These are phyloP conservation scores for Gambusia yucatana DNA, from an alignment of 2,797 vertebrate species.

Conservation along the genomic window DNA sequence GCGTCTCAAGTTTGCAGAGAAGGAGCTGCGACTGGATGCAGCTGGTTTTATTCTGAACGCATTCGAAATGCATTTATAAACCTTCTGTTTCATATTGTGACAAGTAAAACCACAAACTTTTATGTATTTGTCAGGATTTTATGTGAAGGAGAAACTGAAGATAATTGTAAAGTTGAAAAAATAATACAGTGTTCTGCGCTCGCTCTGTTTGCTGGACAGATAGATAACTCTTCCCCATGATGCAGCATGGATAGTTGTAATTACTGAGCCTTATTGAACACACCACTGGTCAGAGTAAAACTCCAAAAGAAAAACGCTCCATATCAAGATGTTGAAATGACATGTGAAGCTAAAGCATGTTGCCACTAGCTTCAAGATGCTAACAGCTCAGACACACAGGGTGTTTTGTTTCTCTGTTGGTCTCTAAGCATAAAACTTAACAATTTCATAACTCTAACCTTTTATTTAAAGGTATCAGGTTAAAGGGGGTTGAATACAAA, in stretches of 20 bases:
- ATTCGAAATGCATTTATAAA: not conserved
- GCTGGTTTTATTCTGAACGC: constrained; percentile 62
- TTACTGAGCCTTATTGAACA: not conserved
- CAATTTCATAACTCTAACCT: not conserved
- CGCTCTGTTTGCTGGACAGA: not conserved
- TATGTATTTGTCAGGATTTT: not conserved
- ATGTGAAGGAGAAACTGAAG: not conserved
- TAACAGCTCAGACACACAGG: not conserved
- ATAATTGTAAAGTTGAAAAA: not conserved
- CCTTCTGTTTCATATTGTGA: not conserved
- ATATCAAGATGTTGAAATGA: not conserved
- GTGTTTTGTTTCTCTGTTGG: not conserved
- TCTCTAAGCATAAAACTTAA: not conserved
- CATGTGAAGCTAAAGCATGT: not conserved
- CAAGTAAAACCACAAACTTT: not conserved
- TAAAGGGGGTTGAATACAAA: not conserved
- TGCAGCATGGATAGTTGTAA: not conserved
- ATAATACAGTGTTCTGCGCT: not conserved
- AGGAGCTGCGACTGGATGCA: constrained; percentile 53
- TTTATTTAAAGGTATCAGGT: too few species aligned
- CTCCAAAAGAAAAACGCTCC: not conserved
- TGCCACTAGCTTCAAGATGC: not conserved
- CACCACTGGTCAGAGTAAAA: not conserved
- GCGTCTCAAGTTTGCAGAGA: constrained; percentile 55
- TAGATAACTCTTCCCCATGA: not conserved